Base-by-base conservation (phyloP, 2,888 invertebrate species). In the Lycocerus yunnanus region DNA sequence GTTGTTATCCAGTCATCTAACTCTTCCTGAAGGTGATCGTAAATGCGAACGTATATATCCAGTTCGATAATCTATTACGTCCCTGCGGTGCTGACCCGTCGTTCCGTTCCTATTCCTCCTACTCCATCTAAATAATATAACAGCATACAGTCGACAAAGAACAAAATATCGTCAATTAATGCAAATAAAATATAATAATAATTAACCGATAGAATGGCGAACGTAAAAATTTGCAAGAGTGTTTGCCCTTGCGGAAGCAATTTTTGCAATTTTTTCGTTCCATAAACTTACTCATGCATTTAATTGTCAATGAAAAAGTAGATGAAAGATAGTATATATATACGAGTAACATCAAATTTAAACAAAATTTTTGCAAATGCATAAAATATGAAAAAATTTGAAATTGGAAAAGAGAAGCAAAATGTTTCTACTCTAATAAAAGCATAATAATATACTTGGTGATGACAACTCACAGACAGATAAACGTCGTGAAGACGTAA, bases 1-100 rank as follows among this genome's bases (percentile, higher is more conserved):
- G n/a, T 60, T 43, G 8, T 43, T 66, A 66, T 66, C 18, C 69
- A 92, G 93, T 95, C 94, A 97, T 93, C 97, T 92, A 88, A 97
- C 97, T 88, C 96, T 92, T 86, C 97, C 97, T 79, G 96, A 96
- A 68, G 96, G 96, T 83, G 97, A 97, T 82, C 97, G 93, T 83
- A 97, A 91, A 88, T 97, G 95, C 80, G 96, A 97, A 83, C 96
- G 93, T 87, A 97, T 96, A 89, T 96, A 96, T 77, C 95, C 95
- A 65, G 95, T 94, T 83, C 94, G 91, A 88, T 93, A 95, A 88
- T 95, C 95, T 84, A 93, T 91, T 69, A 92, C 90, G 86, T 93
- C 93, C 78, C 92, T 90, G 82, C 90, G 86, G 78, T 88, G 88
- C 77, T 87, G 86, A 68, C 89, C 88, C 81, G 89, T 88, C 78